Conservation (phyloP, 2,888 invertebrate genomes). For the Drosophila falleni region DNA sequence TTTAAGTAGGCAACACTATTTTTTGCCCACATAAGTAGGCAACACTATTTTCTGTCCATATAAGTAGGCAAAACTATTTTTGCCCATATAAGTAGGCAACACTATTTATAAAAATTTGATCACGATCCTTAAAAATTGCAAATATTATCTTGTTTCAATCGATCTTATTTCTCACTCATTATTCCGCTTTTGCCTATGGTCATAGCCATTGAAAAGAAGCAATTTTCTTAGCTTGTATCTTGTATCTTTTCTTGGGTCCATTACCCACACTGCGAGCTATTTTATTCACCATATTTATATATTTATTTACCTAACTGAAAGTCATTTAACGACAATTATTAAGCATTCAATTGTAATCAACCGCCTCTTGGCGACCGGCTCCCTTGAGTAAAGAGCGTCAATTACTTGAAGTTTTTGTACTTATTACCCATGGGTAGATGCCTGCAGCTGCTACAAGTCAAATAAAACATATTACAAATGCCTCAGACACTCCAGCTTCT, state of each 20-base stretch:
- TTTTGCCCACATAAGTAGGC: too few relatives aligned
- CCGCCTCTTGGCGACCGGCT: constrained; percentile 10
- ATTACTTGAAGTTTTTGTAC: constrained; percentile 71
- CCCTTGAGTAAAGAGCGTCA: constrained; percentile 66
- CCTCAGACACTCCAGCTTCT: constrained; percentile 30
- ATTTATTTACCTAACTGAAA: constrained; percentile 65
- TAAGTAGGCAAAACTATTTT: too few relatives aligned
- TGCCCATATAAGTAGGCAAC: too few relatives aligned
- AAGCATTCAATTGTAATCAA: constrained; percentile 72
- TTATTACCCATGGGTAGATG: constrained; percentile 57
- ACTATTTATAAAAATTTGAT: too few relatives aligned
- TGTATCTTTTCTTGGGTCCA: constrained; percentile 36
- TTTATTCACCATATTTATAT: constrained; percentile 15
- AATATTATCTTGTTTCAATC: not conserved
- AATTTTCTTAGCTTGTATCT: constrained; percentile 6
- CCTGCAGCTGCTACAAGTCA: constrained; percentile 71
- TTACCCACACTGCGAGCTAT: constrained; percentile 33
- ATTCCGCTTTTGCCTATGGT: not conserved
- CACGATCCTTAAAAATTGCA: too few relatives aligned
- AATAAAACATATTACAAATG: constrained; percentile 80
- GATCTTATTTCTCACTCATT: not conserved
- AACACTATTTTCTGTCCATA: too few relatives aligned
- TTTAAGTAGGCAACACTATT: too few relatives aligned
- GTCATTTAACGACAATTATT: constrained; percentile 64
- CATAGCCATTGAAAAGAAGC: not conserved